Evolutionary conservation across 2,797 vertebrate species (phyloP).

Genomic region (Falco biarmicus): DNA sequence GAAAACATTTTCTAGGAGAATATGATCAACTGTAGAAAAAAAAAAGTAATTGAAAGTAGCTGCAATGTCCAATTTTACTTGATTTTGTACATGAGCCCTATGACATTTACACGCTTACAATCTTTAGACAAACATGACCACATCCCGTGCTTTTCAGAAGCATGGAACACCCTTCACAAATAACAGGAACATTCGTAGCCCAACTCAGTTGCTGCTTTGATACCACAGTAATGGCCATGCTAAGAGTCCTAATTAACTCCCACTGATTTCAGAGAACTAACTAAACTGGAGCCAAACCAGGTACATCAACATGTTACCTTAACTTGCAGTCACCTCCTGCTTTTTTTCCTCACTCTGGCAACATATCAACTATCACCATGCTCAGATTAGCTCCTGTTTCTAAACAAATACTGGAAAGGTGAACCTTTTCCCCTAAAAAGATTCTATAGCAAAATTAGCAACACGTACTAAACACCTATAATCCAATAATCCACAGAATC

Average conservation of each 20-base stretch:
- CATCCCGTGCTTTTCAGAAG: background rate
- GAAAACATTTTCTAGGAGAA: background rate
- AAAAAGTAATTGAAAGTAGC: background rate
- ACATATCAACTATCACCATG: background rate
- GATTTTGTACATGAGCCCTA: background rate
- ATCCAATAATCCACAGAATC: background rate
- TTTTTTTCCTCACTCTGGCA: background rate
- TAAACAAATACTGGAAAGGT: background rate
- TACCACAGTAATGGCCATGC: background rate
- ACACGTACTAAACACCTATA: background rate
- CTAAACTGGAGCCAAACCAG: background rate
- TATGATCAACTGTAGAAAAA: background rate
- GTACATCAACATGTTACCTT: background rate
- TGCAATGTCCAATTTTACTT: background rate
- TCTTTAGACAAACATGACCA: background rate
- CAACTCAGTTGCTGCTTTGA: background rate
- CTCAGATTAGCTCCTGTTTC: background rate
- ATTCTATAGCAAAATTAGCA: background rate
- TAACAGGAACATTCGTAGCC: background rate
- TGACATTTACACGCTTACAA: background rate
- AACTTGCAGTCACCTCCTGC: background rate
- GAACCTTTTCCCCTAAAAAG: background rate
- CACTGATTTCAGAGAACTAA: background rate
- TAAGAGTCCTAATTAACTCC: background rate
- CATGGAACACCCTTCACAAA: background rate